A percentile compares a stretch with the other conserved stretches of the same genome.
Conservation (phyloP, 2,797 vertebrate species). For the Gila robusta region DNA sequence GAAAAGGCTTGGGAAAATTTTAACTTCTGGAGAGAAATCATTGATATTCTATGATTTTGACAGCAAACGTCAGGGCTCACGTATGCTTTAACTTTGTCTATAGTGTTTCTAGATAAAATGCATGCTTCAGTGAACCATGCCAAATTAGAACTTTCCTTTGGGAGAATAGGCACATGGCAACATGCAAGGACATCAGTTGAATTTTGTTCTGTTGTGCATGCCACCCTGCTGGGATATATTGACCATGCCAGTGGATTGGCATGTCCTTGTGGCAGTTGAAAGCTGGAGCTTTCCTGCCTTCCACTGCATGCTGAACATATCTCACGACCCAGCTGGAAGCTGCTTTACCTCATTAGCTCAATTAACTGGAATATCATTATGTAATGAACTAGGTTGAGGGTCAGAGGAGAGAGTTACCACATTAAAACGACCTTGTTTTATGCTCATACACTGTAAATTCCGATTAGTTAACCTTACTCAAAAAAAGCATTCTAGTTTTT, state of each 20-base stretch:
- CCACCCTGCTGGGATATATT: constrained; percentile 21
- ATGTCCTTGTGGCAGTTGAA: constrained; percentile 11
- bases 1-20: background rate
- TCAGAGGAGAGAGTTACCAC: constrained; percentile 21
- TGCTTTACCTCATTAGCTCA: constrained; percentile 48
- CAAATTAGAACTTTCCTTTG: constrained; percentile 28
- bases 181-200: constrained; percentile 24
- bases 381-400: constrained; percentile 27
- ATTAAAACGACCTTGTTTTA: constrained; percentile 1
- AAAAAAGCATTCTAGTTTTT: background rate
- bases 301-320: constrained; percentile 18
- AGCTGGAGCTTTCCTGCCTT: background rate
- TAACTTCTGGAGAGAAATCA: background rate
- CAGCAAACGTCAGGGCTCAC: background rate
- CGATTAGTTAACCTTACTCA: background rate
- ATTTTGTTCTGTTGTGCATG: constrained; percentile 21
- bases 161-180: constrained; percentile 5
- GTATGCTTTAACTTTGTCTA: background rate
- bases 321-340: constrained; percentile 34
- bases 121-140: constrained; percentile 16
- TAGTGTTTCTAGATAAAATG: constrained; percentile 3
- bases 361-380: constrained; percentile 31
- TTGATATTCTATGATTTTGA: background rate
- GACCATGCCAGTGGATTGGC: constrained; percentile 20
- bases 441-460: background rate